A percentile compares a stretch with the other conserved stretches of the same genome.
These are phyloP conservation scores for Pao palembangensis DNA, from an alignment of 2,113 vertebrate genomes.

Conservation along the genomic window DNA sequence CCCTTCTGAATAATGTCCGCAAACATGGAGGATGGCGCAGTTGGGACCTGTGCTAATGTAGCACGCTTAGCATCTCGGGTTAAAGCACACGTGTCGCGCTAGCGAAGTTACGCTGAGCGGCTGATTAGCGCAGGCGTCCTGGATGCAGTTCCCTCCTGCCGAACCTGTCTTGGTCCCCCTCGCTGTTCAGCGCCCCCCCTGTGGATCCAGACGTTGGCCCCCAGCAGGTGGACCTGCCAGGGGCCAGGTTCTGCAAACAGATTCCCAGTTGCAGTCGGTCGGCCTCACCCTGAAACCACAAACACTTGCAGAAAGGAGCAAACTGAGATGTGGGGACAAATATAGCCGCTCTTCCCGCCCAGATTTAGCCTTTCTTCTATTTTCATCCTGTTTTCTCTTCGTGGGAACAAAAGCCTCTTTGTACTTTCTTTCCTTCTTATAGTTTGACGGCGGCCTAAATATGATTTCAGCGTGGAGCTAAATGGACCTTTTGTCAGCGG, in stretches of 20 bases:
- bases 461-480: conserved; percentile 16
- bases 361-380: conserved; percentile 53
- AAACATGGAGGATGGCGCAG: too few species aligned
- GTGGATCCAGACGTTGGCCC: background rate
- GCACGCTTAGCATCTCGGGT: too few species aligned
- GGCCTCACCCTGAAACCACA: conserved; percentile 17
- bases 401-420: conserved; percentile 40
- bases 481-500: conserved; percentile 33
- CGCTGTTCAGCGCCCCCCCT: too few species aligned
- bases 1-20: too few species aligned
- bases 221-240: background rate
- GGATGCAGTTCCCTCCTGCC: too few species aligned
- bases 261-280: conserved; percentile 33
- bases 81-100: too few species aligned
- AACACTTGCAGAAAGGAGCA: conserved; percentile 8
- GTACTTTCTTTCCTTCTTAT: conserved; percentile 31
- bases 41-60: too few species aligned
- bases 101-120: too few species aligned
- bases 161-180: too few species aligned
- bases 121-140: too few species aligned
- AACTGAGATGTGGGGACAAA: conserved; percentile 46
- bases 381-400: conserved; percentile 40
- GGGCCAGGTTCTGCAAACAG: conserved; percentile 19
- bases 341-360: conserved; percentile 44
- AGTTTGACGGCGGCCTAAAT: conserved; percentile 34